These are phyloP conservation scores for Ptilorrhoa leucosticta DNA, from an alignment of 2,113 vertebrate species.

Conservation along the genomic window DNA sequence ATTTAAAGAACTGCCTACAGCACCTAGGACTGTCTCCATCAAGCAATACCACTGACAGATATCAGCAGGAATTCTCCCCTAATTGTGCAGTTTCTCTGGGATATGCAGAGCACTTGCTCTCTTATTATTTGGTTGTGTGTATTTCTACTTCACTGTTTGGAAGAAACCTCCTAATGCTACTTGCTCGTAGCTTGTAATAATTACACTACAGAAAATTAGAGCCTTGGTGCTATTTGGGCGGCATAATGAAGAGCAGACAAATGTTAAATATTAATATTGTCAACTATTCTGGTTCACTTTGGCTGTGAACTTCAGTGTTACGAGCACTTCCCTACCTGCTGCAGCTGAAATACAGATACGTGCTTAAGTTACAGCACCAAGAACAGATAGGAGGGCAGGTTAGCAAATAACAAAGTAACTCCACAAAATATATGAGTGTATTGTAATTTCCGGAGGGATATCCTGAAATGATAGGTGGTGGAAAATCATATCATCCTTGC, in stretches of 20 bases:
- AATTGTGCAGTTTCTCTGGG: neutral
- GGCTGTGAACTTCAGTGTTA: neutral
- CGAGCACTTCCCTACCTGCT: neutral
- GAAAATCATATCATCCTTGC: neutral
- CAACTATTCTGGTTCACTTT: neutral
- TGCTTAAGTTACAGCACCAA: neutral
- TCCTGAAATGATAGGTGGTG: neutral
- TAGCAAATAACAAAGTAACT: neutral
- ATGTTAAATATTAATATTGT: constrained; percentile 21
- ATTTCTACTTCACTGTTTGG: neutral
- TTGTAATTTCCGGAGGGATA: neutral
- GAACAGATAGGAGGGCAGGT: neutral
- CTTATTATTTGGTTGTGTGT: neutral
- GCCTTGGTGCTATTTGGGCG: neutral
- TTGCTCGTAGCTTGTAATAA: neutral
- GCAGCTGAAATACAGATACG: neutral
- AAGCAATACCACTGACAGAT: neutral
- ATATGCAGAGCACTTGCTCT: neutral
- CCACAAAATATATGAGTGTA: neutral
- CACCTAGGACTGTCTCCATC: neutral
- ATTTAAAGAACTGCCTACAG: neutral
- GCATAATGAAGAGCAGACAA: neutral
- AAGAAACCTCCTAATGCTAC: neutral
- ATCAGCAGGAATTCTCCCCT: neutral
- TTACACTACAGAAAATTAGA: neutral